A percentile compares a stretch with the other conserved stretches of the same genome.
Evolutionary conservation across 2,797 vertebrate genomes (phyloP).

Genomic region (Ctenosaura bakeri): DNA sequence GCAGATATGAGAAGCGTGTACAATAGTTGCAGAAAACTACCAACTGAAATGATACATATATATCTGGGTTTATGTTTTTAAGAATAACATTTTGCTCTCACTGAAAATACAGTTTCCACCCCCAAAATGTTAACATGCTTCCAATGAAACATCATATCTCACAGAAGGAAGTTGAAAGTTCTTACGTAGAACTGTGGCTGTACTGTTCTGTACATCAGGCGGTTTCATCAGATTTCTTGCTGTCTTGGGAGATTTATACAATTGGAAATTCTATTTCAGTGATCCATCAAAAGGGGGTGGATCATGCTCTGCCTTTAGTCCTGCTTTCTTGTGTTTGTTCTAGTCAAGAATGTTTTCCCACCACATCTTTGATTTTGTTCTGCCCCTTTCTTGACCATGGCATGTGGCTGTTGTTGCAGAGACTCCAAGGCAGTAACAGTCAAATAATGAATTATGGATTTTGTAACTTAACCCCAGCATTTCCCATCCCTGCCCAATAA

Average conservation of each 20-base stretch:
- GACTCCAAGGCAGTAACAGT: conserved; percentile 61
- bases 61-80: neutral
- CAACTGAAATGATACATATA: neutral
- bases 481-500: conserved; percentile 62
- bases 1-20: neutral
- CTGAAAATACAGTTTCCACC: neutral
- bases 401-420: conserved; percentile 68
- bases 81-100: neutral
- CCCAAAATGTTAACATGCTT: neutral
- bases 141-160: neutral
- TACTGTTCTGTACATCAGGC: too few relatives aligned
- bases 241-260: conserved; percentile 36
- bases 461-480: conserved; percentile 56
- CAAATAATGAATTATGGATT: conserved; percentile 60
- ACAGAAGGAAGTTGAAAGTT: conserved; percentile 13
- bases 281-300: neutral
- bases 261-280: neutral
- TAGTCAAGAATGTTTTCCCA: neutral
- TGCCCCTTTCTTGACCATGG: conserved; percentile 50
- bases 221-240: conserved; percentile 9
- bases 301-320: conserved; percentile 22
- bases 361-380: conserved; percentile 6
- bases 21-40: neutral
- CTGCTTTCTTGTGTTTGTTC: conserved; percentile 45
- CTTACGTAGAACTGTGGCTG: neutral